Evolutionary conservation across 2,113 vertebrate species (phyloP).

Genomic region (Anhinga anhinga): DNA sequence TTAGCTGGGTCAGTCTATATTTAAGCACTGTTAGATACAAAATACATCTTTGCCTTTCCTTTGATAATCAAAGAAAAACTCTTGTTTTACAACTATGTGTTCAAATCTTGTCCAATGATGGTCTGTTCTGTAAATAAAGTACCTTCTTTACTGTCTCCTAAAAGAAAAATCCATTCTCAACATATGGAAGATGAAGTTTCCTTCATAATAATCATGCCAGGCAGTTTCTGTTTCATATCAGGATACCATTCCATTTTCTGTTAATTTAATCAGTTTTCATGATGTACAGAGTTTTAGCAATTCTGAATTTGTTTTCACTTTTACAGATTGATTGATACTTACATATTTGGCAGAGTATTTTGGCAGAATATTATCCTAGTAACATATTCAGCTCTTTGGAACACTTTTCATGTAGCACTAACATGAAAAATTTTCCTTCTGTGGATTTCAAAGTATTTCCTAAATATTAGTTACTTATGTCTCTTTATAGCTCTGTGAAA

Average conservation of each 20-base stretch:
- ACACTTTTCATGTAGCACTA: background rate
- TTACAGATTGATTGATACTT: background rate
- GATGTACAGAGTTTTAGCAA: background rate
- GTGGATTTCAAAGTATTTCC: background rate
- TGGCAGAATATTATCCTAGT: background rate
- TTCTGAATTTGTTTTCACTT: background rate
- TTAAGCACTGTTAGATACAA: background rate
- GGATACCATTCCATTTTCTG: background rate
- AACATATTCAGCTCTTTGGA: background rate
- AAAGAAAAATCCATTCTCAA: background rate
- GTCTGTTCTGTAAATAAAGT: background rate
- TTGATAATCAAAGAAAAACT: background rate
- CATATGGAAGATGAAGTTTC: background rate
- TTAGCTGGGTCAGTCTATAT: background rate
- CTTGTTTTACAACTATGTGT: background rate
- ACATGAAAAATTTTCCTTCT: background rate
- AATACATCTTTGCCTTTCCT: background rate
- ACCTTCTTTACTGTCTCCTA: background rate
- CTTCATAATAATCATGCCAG: background rate
- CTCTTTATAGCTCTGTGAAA: background rate
- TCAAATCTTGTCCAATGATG: background rate
- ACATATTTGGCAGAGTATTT: slow-evolving; percentile 1
- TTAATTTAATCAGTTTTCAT: background rate
- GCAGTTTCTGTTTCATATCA: background rate
- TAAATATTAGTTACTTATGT: background rate